These are phyloP conservation scores for Gopherus evgoodei DNA, from an alignment of 2,113 vertebrate species.

Conservation along the genomic window DNA sequence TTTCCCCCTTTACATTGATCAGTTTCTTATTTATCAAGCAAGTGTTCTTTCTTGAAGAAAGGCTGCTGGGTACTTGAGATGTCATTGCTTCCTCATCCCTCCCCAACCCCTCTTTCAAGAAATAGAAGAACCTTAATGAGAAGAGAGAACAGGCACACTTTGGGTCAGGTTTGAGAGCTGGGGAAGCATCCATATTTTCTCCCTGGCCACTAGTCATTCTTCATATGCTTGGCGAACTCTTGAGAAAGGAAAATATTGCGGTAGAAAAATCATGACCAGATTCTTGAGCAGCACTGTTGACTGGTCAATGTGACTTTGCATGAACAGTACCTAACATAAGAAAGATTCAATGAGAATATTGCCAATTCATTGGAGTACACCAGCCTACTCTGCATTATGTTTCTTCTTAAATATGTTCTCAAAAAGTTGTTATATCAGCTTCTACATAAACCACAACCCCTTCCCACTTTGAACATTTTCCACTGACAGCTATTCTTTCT, in stretches of 20 bases:
- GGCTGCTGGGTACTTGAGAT: background rate
- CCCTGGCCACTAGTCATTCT: background rate
- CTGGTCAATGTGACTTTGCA: background rate
- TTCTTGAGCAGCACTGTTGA: background rate
- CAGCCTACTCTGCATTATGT: background rate
- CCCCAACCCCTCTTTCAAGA: background rate
- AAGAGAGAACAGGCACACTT: background rate
- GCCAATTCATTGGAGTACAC: background rate
- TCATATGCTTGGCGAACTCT: background rate
- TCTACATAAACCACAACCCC: background rate
- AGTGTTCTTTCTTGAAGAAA: background rate
- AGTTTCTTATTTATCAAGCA: background rate
- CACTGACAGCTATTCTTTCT: background rate
- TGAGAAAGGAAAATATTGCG: background rate
- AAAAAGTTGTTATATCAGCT: background rate
- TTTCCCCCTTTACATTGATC: background rate
- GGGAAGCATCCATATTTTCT: background rate
- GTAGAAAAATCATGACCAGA: accelerated
- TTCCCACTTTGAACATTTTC: background rate
- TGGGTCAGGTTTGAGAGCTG: background rate
- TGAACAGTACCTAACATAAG: background rate
- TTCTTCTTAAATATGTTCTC: background rate
- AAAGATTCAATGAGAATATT: accelerated
- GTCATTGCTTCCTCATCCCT: background rate
- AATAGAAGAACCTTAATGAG: background rate